Percentiles rank a stretch among this genome's conserved stretches.
phyloP scores from a whole-genome alignment of 1,140 invertebrate genomes.

The Stegodyphus mimosarum region DNA sequence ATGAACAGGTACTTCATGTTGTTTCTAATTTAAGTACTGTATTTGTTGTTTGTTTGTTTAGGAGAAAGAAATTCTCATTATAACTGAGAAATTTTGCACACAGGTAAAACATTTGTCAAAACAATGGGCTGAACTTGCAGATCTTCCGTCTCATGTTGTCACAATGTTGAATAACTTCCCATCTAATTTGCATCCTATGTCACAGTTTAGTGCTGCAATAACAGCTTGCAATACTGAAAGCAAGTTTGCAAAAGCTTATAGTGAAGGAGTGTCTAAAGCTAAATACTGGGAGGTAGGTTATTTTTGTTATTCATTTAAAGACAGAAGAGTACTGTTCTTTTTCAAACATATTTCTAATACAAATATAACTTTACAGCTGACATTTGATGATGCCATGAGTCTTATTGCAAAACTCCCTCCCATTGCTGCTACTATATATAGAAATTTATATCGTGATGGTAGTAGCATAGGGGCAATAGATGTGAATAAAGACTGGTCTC shows the following conservation, averaged over 20 bases:
- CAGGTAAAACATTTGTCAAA: slow-evolving; percentile 81
- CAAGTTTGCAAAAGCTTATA: slow-evolving; percentile 74
- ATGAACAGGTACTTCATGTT: slow-evolving; percentile 65
- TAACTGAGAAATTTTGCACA: not conserved
- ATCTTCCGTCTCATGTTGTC: slow-evolving; percentile 91
- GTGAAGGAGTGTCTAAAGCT: slow-evolving; percentile 72
- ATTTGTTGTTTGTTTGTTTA: not conserved
- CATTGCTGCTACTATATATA: slow-evolving; percentile 74
- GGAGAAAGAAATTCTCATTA: not conserved
- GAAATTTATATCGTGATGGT: slow-evolving; percentile 74
- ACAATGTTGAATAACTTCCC: slow-evolving; percentile 96
- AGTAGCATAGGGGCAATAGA: slow-evolving; percentile 72
- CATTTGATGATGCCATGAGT: slow-evolving; percentile 74
- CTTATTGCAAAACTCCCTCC: slow-evolving; percentile 75
- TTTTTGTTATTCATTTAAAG: slow-evolving; percentile 3
- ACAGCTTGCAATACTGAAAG: slow-evolving; percentile 74
- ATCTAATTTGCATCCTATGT: slow-evolving; percentile 79
- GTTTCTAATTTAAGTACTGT: not conserved
- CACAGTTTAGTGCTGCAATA: slow-evolving; percentile 74
- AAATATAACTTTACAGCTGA: slow-evolving; percentile 65
- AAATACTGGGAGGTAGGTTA: slow-evolving; percentile 73
- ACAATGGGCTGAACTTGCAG: slow-evolving; percentile 91
- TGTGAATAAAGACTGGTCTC: slow-evolving; percentile 73
- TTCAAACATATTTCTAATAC: not conserved
- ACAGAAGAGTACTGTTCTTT: not conserved